Percentiles rank a stretch among this genome's conserved stretches.
Evolutionary conservation across 1,140 invertebrate species (phyloP).

Genomic region (Scaptomyza hsui): DNA sequence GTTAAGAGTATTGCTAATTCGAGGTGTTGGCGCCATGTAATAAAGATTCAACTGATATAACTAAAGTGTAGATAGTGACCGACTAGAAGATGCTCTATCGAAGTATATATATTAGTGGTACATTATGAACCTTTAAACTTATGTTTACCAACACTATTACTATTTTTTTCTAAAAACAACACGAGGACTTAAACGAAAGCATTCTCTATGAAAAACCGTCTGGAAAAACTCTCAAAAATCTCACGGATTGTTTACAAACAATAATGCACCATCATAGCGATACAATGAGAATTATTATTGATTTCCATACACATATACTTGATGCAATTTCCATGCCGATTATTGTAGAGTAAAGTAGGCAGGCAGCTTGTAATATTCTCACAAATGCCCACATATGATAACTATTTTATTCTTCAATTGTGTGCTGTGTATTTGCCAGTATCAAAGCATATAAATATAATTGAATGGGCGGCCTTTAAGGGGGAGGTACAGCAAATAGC

Average conservation of each 20-base stretch:
- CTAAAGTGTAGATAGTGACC: neutral
- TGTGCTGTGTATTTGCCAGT: slow-evolving; percentile 40
- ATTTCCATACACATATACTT: slow-evolving; percentile 62
- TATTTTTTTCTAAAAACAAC: too few species aligned
- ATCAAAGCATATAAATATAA: slow-evolving; percentile 44
- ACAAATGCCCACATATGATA: slow-evolving; percentile 35
- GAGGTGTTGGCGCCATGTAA: slow-evolving; percentile 1
- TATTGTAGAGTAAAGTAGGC: slow-evolving; percentile 1
- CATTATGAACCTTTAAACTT: too few species aligned
- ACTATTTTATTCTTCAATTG: slow-evolving; percentile 44
- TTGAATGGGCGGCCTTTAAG: slow-evolving; percentile 23
- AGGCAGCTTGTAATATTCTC: slow-evolving; percentile 42
- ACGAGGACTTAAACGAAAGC: too few species aligned
- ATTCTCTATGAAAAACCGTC: neutral
- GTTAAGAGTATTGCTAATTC: neutral
- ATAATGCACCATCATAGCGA: slow-evolving; percentile 10
- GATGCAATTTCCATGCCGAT: slow-evolving; percentile 48
- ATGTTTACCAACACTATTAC: too few species aligned
- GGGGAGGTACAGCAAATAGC: neutral
- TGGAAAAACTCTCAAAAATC: neutral
- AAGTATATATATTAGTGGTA: too few species aligned
- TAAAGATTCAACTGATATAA: neutral
- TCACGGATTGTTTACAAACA: neutral
- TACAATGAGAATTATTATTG: slow-evolving; percentile 43
- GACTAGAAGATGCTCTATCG: neutral